phyloP scores from a whole-genome alignment of 2,797 vertebrate genomes.

The Cygnus olor region DNA sequence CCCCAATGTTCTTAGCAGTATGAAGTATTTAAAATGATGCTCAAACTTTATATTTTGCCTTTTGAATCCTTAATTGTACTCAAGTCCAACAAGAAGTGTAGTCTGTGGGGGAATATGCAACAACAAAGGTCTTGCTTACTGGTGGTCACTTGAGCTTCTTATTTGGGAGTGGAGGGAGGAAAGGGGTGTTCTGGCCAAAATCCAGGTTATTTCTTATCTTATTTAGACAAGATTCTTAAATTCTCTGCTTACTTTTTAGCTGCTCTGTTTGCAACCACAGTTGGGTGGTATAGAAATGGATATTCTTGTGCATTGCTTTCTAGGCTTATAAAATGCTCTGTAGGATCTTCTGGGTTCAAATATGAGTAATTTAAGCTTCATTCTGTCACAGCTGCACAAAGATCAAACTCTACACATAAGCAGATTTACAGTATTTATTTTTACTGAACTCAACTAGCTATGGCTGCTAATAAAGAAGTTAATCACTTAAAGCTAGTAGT shows the following conservation, averaged over 20 bases:
- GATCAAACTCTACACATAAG: neutral
- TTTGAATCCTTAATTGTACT: neutral
- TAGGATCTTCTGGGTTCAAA: neutral
- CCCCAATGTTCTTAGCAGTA: neutral
- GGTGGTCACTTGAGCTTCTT: neutral
- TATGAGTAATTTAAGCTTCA: neutral
- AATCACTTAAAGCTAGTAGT: neutral
- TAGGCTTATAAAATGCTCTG: neutral
- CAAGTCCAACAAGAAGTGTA: neutral
- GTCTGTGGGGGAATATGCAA: neutral
- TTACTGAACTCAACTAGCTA: neutral
- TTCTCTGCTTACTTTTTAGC: neutral
- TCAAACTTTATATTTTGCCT: neutral
- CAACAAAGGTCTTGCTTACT: neutral
- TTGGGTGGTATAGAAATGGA: neutral
- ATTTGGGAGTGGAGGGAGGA: neutral
- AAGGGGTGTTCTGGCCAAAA: neutral
- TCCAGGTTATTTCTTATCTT: neutral
- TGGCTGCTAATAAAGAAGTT: neutral
- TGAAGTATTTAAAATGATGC: neutral
- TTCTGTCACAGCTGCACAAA: neutral
- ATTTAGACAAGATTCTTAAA: neutral
- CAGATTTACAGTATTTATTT: neutral
- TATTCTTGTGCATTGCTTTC: neutral
- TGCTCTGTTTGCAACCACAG: neutral